Base-by-base conservation (phyloP, 2,888 invertebrate genomes). In the Quadriops clusia region DNA sequence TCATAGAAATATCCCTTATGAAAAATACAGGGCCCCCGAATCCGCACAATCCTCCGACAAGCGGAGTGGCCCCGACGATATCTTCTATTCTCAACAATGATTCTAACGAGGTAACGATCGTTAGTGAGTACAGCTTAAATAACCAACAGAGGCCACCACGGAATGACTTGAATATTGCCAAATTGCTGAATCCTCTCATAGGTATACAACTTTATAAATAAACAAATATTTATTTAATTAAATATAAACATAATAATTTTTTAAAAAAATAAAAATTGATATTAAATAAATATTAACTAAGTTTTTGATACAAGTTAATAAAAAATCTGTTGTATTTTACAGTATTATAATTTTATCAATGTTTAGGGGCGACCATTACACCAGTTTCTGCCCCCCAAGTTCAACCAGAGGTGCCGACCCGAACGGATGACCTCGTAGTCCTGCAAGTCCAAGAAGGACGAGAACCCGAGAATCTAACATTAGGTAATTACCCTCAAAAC, bases 1-100 rank as follows among this genome's bases (percentile, higher is more conserved):
- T 87, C 34, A 89, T 89, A 37, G 87, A 87, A 58, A 73, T 78
- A 54, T 77, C 79, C 42, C 60, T 87, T 28, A 74, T 73, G 59
- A 79, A 82, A 51, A 74, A 74, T 38, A 65, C 69, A 36, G 68
- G 72, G 3, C 50, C 52, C 9, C 61, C 61, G 43, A 64, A 65
- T 14, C 41, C 44, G 4, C 64, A 61, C 29, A 46, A 46, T 22
- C 47, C 50, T 7, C 55, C 61, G 3, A 58, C 59, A 4, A 63
- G 62, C 38, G 49, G 48, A 2, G 37, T 43, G 63, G 64, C 16
- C 5, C 71, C 72, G 0, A 73, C 72, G 22, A 72, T 73, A 46
- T 67, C 70, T 4, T 72, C 71, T 30, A 73, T 73, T 36, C 49
- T 73, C 13, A 68, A 68, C 37, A 65, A 66, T 16, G 70, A 70